Evolutionary conservation across 1,140 invertebrate genomes (phyloP).

Genomic region (Bombyx mandarina): DNA sequence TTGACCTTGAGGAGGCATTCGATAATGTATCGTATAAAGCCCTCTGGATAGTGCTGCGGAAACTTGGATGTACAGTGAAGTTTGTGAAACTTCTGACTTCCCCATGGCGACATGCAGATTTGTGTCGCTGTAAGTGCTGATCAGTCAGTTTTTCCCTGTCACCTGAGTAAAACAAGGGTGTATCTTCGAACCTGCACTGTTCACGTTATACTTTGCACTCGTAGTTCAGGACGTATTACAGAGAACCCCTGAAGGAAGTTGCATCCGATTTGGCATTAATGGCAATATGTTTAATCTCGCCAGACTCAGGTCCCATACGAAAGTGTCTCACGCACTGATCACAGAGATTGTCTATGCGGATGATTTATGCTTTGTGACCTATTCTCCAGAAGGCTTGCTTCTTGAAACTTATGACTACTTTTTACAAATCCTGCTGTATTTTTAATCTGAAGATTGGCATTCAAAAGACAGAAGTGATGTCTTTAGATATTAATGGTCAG

Average conservation of each 20-base stretch:
- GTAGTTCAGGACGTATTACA: conserved; percentile 11
- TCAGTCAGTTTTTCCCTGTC: conserved; percentile 5
- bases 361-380: conserved; percentile 12
- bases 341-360: conserved; percentile 5
- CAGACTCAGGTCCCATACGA: conserved; percentile 12
- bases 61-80: neutral
- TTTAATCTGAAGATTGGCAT: conserved; percentile 18
- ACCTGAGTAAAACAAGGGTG: conserved; percentile 22
- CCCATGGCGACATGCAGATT: neutral
- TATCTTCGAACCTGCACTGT: conserved; percentile 17
- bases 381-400: conserved; percentile 17
- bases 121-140: neutral
- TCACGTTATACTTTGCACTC: conserved; percentile 17
- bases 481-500: conserved; percentile 11
- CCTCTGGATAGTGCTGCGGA: neutral
- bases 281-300: conserved; percentile 10
- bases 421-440: conserved; percentile 12
- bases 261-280: conserved; percentile 12
- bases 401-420: conserved; percentile 6
- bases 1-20: too few relatives aligned
- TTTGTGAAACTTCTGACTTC: neutral
- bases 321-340: conserved; percentile 11
- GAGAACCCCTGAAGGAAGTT: conserved; percentile 6
- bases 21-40: neutral
- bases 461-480: conserved; percentile 20